Conservation (phyloP, 2,888 invertebrate genomes). For the Baccha elongata region DNA sequence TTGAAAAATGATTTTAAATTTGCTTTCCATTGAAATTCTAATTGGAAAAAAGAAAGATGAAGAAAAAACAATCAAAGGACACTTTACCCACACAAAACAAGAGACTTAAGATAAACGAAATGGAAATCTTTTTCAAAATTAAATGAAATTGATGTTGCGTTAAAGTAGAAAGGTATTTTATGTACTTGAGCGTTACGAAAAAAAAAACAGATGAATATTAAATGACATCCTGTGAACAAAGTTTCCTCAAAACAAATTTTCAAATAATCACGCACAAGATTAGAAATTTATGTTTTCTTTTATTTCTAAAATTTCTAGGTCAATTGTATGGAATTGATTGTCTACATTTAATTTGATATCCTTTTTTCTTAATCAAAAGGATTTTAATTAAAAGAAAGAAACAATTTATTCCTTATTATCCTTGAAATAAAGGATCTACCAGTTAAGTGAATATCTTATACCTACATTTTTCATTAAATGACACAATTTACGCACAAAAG, state of each 20-base stretch:
- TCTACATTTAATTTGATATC: not conserved
- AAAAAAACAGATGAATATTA: slow-evolving; percentile 18
- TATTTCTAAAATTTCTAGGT: slow-evolving; percentile 30
- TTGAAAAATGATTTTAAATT: slow-evolving; percentile 40
- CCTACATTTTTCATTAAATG: slow-evolving; percentile 3
- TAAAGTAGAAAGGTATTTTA: not conserved
- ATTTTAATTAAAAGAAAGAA: slow-evolving; percentile 8
- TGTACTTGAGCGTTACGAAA: slow-evolving; percentile 5
- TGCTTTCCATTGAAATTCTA: slow-evolving; percentile 42
- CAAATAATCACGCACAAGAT: not conserved
- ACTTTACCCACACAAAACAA: not conserved
- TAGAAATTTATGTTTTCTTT: slow-evolving; percentile 5
- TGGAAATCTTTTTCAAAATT: slow-evolving; percentile 29
- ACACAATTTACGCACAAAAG: slow-evolving; percentile 42
- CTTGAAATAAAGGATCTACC: not conserved
- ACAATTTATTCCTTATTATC: slow-evolving; percentile 10
- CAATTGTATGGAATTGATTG: slow-evolving; percentile 15
- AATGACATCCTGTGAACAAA: slow-evolving; percentile 37
- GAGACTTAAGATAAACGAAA: slow-evolving; percentile 2
- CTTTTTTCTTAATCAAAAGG: not conserved
- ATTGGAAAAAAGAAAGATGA: slow-evolving; percentile 27
- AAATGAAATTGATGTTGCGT: slow-evolving; percentile 40
- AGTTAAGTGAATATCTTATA: not conserved
- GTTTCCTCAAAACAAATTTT: slow-evolving; percentile 14
- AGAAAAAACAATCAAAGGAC: slow-evolving; percentile 10